A percentile compares a stretch with the other conserved stretches of the same genome.
Evolutionary conservation across 2,888 invertebrate species (phyloP).

Genomic region (Noctua comes): DNA sequence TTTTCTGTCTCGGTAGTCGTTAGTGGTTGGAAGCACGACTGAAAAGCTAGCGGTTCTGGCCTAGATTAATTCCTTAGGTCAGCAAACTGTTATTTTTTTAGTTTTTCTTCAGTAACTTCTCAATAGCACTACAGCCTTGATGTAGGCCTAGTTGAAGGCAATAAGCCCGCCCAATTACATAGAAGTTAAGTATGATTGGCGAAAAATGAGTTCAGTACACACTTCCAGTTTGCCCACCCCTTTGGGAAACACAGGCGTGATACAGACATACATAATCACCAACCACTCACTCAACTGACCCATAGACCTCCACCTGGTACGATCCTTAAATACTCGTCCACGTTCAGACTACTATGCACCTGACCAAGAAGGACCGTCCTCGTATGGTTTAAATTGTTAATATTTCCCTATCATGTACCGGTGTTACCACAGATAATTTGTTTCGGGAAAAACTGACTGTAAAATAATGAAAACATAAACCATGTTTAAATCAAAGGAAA

Average conservation of each 20-base stretch:
- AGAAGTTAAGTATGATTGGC: neutral
- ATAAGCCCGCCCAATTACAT: neutral
- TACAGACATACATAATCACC: neutral
- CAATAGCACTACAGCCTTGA: neutral
- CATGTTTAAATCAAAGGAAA: slow-evolving; percentile 50
- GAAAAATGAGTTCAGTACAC: neutral
- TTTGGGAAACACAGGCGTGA: neutral
- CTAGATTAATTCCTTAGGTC: neutral
- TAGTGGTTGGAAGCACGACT: neutral
- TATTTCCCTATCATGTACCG: neutral
- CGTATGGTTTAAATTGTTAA: neutral
- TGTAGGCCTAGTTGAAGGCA: neutral
- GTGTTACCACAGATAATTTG: slow-evolving; percentile 10
- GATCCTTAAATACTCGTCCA: neutral
- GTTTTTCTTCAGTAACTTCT: neutral
- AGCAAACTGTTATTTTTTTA: neutral
- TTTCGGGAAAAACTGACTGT: slow-evolving; percentile 17
- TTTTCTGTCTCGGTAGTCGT: too few species aligned
- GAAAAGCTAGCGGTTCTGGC: neutral
- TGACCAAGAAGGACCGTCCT: neutral
- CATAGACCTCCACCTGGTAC: neutral
- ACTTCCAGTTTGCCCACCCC: neutral
- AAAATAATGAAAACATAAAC: slow-evolving; percentile 26
- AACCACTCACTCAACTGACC: neutral
- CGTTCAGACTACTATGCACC: neutral